Percentiles rank a stretch among this genome's conserved stretches.
phyloP scores from a whole-genome alignment of 2,797 vertebrate genomes.

The Propithecus deckenii region DNA sequence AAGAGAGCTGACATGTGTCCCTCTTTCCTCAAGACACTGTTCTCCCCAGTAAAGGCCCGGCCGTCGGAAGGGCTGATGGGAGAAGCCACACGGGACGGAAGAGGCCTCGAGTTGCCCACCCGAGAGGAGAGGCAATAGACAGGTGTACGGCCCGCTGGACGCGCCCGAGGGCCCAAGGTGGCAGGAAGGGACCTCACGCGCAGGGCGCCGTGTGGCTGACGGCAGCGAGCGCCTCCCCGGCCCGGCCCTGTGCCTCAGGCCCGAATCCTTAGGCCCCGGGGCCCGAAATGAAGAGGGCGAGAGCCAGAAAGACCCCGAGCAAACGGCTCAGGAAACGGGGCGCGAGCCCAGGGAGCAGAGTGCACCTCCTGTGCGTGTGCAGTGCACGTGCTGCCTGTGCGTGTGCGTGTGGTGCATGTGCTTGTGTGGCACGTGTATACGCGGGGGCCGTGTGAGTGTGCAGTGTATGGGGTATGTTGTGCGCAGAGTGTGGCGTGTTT shows the following conservation, averaged over 20 bases:
- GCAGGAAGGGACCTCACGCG: neutral
- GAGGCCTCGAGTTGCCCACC: rapidly evolving
- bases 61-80: too few relatives aligned
- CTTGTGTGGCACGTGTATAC: neutral
- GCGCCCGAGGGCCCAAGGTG: neutral
- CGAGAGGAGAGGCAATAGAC: neutral
- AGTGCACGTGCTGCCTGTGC: rapidly evolving
- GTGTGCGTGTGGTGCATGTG: rapidly evolving
- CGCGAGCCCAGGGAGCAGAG: neutral
- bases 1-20: conserved; percentile 52
- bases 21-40: conserved; percentile 58
- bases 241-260: too few relatives aligned
- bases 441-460: neutral
- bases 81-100: rapidly evolving
- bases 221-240: rapidly evolving
- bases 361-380: rapidly evolving
- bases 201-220: rapidly evolving
- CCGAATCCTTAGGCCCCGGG: too few relatives aligned
- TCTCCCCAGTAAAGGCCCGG: neutral
- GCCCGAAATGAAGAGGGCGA: rapidly evolving
- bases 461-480: neutral
- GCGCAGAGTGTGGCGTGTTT: too few relatives aligned
- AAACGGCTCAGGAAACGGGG: neutral
- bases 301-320: rapidly evolving
- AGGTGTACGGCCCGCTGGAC: rapidly evolving